Base-by-base conservation (phyloP, 1,140 invertebrate genomes). In the Drosophila oshimai region DNA sequence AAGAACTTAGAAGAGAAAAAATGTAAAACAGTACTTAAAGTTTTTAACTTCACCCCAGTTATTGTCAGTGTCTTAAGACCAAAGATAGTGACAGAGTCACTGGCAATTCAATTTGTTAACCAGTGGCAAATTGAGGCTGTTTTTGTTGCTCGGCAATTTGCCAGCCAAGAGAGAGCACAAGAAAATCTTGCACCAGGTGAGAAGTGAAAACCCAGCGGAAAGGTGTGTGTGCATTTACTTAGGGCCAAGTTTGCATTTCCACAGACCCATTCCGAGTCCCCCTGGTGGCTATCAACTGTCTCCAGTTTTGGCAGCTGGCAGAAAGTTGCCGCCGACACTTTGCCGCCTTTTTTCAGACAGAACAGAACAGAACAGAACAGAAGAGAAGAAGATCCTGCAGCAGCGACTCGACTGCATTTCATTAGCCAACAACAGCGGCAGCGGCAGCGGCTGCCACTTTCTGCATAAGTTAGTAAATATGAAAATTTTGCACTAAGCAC, bases 381-480 rank as follows among this genome's bases (percentile, higher is more conserved):
- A n/a, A n/a, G 26, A 24, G 13, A 15, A 15, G 33, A 39, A 37
- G 47, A 58, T 39, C 10, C 12, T 54, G 34, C 50, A 70, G 51
- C 67, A 46, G 42, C 51, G 50, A 68, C 74, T 76, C 51, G 50
- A 68, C 74, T 76, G 80, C 80, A 84, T 84, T 84, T 84, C 80
- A 84, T 84, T 84, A 84, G 80, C 75, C 75, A 70, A 61, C 37
- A 47, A 65, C 61, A 70, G 67, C 54, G 49, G 34, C 58, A 57
- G 50, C 28, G 7, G 50, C 72, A 54, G 62, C 78, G 73, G 69
- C 79, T 79, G 80, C 60, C 80, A 69, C 80, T 75, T 84, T 83
- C 58, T 45, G 75, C 80, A 86, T 80, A 86, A 86, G 80, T 86
- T 86, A 46, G 81, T 87, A 80, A 86, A 86, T 86, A 86, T 86